These are phyloP conservation scores for Amphilophus citrinellus DNA, from an alignment of 2,113 vertebrate species.

Conservation along the genomic window DNA sequence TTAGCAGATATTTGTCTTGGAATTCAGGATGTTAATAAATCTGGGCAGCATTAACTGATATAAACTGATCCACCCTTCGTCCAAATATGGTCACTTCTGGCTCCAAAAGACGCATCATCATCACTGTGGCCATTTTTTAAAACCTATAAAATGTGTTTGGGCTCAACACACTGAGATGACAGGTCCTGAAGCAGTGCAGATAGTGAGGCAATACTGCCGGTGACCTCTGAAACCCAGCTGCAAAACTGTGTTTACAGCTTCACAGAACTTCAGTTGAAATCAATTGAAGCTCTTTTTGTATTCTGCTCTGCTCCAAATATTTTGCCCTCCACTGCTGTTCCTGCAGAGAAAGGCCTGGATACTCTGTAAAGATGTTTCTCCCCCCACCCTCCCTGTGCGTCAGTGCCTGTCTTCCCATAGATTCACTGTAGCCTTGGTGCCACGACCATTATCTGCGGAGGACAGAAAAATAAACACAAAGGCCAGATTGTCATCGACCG, in stretches of 20 bases:
- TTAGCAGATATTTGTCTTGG: background rate
- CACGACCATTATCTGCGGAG: conserved; percentile 49
- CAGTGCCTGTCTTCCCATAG: conserved; percentile 34
- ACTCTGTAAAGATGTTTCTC: background rate
- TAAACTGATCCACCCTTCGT: background rate
- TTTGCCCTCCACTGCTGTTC: background rate
- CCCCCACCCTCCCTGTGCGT: background rate
- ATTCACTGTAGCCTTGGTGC: conserved; percentile 35
- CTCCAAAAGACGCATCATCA: background rate
- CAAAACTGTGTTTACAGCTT: background rate
- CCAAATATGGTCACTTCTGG: background rate
- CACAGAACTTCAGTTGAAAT: conserved; percentile 2
- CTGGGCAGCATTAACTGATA: background rate
- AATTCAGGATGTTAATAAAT: background rate
- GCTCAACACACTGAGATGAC: background rate
- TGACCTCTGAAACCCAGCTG: background rate
- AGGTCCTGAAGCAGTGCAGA: background rate
- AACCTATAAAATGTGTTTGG: background rate
- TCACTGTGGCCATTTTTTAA: background rate
- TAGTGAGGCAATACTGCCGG: background rate
- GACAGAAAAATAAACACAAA: conserved; percentile 64
- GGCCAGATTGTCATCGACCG: conserved; percentile 58
- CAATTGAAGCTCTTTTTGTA: background rate
- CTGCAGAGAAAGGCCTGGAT: conserved; percentile 5
- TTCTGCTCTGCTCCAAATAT: conserved; percentile 3